Evolutionary conservation across 2,797 vertebrate species (phyloP).

Genomic region (Siniperca undulata): DNA sequence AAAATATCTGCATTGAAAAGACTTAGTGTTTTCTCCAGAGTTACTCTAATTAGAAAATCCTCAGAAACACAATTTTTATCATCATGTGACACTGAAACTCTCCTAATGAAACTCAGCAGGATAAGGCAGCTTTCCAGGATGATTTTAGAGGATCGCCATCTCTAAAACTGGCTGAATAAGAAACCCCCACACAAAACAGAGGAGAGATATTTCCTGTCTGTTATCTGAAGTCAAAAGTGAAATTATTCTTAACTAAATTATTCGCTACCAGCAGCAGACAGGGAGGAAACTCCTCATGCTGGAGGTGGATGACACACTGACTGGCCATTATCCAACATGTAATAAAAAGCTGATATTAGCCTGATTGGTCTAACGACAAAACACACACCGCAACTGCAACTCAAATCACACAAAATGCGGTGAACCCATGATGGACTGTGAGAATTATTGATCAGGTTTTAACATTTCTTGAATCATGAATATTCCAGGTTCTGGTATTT

Average conservation of each 20-base stretch:
- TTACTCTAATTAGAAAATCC: slow-evolving; percentile 30
- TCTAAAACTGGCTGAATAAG: not conserved
- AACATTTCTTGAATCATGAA: not conserved
- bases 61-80: slow-evolving; percentile 22
- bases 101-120: slow-evolving; percentile 63
- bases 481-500: not conserved
- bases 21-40: slow-evolving; percentile 5
- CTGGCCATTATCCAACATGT: not conserved
- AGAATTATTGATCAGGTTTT: not conserved
- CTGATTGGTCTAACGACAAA: not conserved
- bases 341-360: slow-evolving; percentile 3
- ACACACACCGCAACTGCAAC: not conserved
- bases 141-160: not conserved
- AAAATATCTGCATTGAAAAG: slow-evolving; percentile 12
- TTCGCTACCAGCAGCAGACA: not conserved
- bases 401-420: not conserved
- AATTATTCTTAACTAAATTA: slow-evolving; percentile 4
- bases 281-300: slow-evolving; percentile 6
- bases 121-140: slow-evolving; percentile 35
- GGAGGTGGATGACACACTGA: not conserved
- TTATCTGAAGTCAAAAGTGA: slow-evolving; percentile 12
- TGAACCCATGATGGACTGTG: not conserved
- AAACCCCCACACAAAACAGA: not conserved
- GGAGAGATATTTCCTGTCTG: not conserved
- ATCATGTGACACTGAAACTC: slow-evolving; percentile 48